Evolutionary conservation across 2,888 invertebrate genomes (phyloP).

Genomic region (Hydrotaea diabolus): DNA sequence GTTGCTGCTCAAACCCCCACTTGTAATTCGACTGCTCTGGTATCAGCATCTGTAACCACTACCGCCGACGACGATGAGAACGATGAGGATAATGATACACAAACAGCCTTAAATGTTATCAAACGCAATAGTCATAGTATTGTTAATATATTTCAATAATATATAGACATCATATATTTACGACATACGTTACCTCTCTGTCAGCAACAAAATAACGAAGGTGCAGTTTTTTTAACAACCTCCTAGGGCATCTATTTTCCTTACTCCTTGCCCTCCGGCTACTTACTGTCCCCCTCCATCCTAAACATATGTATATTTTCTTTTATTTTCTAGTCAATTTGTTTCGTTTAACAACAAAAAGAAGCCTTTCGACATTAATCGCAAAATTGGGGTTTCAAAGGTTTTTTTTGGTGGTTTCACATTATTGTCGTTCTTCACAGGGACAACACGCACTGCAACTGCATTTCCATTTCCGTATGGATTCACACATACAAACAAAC

Average conservation of each 20-base stretch:
- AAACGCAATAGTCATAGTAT: conserved; percentile 69
- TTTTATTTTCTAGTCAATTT: conserved; percentile 65
- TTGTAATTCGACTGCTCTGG: conserved; percentile 49
- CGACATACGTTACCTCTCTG: no score
- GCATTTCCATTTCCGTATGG: conserved; percentile 47
- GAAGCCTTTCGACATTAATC: conserved; percentile 35
- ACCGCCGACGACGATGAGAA: conserved; percentile 19
- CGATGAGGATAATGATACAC: conserved; percentile 49
- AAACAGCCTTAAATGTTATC: conserved; percentile 67
- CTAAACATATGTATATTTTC: conserved; percentile 22
- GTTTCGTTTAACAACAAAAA: conserved; percentile 53
- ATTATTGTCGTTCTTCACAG: background rate
- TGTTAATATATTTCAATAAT: conserved; percentile 71
- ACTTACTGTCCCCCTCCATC: conserved; percentile 1
- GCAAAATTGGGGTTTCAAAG: conserved; percentile 22
- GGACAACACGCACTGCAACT: conserved; percentile 19
- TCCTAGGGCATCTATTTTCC: background rate
- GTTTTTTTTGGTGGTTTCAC: conserved; percentile 37
- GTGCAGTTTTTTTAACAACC: background rate
- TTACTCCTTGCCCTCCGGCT: background rate
- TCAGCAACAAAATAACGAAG: background rate
- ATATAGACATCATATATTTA: conserved; percentile 43
- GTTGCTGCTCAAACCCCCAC: conserved; percentile 34
- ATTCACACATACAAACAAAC: background rate
- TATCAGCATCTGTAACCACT: conserved; percentile 51